Evolutionary conservation across 2,888 invertebrate species (phyloP).

Genomic region (Acanthosepion lycidas): DNA sequence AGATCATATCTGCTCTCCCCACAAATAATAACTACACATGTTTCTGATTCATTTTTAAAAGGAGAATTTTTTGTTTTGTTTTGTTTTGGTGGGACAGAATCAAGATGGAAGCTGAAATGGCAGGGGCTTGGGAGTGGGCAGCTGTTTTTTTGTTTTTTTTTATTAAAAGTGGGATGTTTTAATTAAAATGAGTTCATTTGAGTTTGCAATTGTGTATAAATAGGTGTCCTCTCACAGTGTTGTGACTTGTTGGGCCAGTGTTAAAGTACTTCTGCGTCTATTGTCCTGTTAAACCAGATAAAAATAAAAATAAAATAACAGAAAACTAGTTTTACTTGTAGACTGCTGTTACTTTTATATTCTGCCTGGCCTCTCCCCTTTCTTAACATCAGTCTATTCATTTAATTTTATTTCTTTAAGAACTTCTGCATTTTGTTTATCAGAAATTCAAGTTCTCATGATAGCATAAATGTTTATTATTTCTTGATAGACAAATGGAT

Average conservation of each 20-base stretch:
- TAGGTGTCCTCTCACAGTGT: background rate
- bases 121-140: background rate
- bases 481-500: background rate
- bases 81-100: background rate
- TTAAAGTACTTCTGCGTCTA: constrained; percentile 21
- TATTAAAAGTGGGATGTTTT: background rate
- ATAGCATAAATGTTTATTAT: background rate
- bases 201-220: background rate
- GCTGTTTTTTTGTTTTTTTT: background rate
- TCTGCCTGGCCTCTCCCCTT: background rate
- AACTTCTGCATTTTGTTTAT: background rate
- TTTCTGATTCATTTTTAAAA: constrained; percentile 9
- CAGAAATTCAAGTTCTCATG: background rate
- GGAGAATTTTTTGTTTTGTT: background rate
- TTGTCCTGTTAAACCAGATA: background rate
- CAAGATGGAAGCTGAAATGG: background rate
- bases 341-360: background rate
- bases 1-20: constrained; percentile 33
- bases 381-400: background rate
- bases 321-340: background rate
- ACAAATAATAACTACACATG: constrained; percentile 18
- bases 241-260: background rate
- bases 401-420: background rate
- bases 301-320: background rate
- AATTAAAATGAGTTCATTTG: constrained; percentile 33